phyloP scores from a whole-genome alignment of 2,113 vertebrate species.

The Petaurus breviceps region DNA sequence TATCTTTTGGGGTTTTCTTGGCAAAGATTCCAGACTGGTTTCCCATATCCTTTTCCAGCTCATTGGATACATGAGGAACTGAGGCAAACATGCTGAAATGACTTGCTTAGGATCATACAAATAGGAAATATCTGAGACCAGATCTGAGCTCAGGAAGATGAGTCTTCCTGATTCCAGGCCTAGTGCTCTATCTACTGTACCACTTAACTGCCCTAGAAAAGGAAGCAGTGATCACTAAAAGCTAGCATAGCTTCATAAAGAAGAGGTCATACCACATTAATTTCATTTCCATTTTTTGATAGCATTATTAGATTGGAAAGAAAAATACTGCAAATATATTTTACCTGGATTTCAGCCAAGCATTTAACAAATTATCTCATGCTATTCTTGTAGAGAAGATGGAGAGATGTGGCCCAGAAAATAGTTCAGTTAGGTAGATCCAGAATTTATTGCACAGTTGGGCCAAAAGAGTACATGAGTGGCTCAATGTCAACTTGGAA shows the following conservation, averaged over 20 bases:
- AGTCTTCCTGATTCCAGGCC: not conserved
- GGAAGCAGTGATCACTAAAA: not conserved
- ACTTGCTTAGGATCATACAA: not conserved
- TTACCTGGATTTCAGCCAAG: not conserved
- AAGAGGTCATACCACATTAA: not conserved
- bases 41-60: not conserved
- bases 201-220: not conserved
- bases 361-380: not conserved
- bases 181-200: not conserved
- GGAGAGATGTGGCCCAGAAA: not conserved
- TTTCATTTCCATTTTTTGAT: not conserved
- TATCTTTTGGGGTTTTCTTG: not conserved
- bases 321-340: not conserved
- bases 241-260: not conserved
- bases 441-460: not conserved
- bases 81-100: not conserved
- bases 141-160: not conserved
- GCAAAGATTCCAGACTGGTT: not conserved
- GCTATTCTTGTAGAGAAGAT: not conserved
- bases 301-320: not conserved
- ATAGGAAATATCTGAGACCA: not conserved
- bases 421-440: not conserved
- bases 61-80: not conserved
- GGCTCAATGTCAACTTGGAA: not conserved
- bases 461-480: not conserved